phyloP scores from a whole-genome alignment of 2,888 invertebrate genomes.

The Biston betularia region DNA sequence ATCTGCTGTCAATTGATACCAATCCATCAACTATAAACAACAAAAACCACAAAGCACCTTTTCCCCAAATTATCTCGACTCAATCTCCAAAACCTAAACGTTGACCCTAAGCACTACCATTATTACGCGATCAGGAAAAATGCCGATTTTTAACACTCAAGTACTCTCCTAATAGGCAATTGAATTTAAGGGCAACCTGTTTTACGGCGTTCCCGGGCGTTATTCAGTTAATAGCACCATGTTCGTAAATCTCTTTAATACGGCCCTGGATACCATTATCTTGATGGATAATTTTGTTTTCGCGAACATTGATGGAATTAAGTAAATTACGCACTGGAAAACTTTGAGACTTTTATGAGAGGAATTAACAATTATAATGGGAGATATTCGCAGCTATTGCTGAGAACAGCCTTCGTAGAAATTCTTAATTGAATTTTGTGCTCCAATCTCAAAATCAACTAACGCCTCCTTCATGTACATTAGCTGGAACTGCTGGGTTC shows the following conservation, averaged over 20 bases:
- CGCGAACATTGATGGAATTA: constrained; percentile 33
- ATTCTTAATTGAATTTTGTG: background rate
- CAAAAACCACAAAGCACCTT: background rate
- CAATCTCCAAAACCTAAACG: constrained; percentile 10
- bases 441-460: background rate
- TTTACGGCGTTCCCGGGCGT: constrained; percentile 43
- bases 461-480: background rate
- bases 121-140: constrained; percentile 29
- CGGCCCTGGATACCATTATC: constrained; percentile 46
- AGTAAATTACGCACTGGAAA: constrained; percentile 15
- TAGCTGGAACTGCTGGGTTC: too few relatives aligned
- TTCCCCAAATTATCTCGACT: background rate
- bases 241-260: constrained; percentile 55
- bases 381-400: background rate
- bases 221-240: constrained; percentile 49
- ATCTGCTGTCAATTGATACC: background rate
- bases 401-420: background rate
- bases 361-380: constrained; percentile 17
- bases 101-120: constrained; percentile 14
- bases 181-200: constrained; percentile 46
- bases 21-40: background rate
- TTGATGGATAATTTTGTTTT: constrained; percentile 51
- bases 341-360: constrained; percentile 22
- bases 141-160: constrained; percentile 33
- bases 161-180: constrained; percentile 46